phyloP scores from a whole-genome alignment of 2,113 vertebrate genomes.

The Daboia siamensis region DNA sequence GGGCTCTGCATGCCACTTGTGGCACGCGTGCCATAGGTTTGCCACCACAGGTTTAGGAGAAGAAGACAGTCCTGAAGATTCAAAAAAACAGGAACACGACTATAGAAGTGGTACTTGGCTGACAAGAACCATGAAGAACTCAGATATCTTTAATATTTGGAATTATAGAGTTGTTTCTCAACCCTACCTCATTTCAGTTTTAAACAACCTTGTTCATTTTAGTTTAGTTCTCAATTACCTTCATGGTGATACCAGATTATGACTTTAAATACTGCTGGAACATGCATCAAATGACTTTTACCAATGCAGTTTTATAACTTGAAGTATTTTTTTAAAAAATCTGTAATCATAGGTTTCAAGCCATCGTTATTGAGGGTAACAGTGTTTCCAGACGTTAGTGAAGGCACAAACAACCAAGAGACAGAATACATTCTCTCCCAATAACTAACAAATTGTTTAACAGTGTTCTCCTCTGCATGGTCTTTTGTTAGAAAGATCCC shows the following conservation, averaged over 20 bases:
- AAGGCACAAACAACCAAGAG: neutral
- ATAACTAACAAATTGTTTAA: neutral
- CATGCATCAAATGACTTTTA: neutral
- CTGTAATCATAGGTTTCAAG: neutral
- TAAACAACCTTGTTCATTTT: neutral
- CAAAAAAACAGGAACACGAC: neutral
- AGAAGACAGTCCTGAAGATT: neutral
- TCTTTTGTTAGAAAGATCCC: conserved; percentile 9
- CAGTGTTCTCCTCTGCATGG: neutral
- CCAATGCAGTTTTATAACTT: neutral
- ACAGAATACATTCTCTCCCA: neutral
- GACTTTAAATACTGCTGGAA: neutral
- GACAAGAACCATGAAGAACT: no score
- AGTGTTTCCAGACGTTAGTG: neutral
- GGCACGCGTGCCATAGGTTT: no score
- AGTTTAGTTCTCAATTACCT: neutral
- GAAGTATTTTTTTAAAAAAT: neutral
- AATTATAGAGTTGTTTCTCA: conserved; percentile 13
- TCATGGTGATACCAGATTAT: neutral
- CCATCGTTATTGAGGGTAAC: neutral
- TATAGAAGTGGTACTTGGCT: neutral
- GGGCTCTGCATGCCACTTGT: no score
- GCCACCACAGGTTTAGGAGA: neutral
- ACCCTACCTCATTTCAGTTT: neutral
- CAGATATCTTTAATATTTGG: neutral